Base-by-base conservation (phyloP, 2,113 vertebrate genomes). In the Pavo muticus region DNA sequence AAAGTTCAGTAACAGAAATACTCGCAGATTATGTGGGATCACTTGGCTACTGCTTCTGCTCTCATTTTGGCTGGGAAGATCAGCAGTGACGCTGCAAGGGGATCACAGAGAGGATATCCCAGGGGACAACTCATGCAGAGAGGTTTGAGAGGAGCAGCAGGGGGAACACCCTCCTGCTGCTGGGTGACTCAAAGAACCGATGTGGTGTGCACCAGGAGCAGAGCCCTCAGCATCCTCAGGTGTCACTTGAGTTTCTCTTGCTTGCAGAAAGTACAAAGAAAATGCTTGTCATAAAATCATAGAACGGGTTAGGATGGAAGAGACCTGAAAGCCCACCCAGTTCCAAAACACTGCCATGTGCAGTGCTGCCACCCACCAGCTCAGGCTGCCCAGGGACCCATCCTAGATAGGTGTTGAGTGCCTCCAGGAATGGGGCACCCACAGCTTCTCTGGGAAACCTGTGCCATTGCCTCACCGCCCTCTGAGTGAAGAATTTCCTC, bases 161-260 rank as follows among this genome's bases (percentile, higher is more conserved):
- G 15, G 32, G 24, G 17, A 18, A 75, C 42, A 60, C 24, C 7
- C 40, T 45, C 40, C 42, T 13, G 9, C 56, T 67, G 37, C 7
- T 0, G 1, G 37, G 37, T 7, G 14, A 76, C 35, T 24, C 42
- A 20, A 37, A 63, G 74, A n/a, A 23, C 29, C 0, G 0, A 30
- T 0, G 0, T 40, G 20, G 64, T 25, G 39, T 42, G 48, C 67
- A 50, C 39, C 0, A 2, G 21, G 25, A 87, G n/a, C 30, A 79
- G 40, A 87, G 20, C 52, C 20, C 3, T 2, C 25, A 64, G 37
- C 39, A 64, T 7, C 24, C 30, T 48, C 32, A 9, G 5, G 35
- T 7, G 44, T 57, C 9, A 5, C 50, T 64, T 48, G 30, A n/a
- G 15, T 67, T n/a, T 84, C 19, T 65, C 87, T 80, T 87, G 37